A percentile compares a stretch with the other conserved stretches of the same genome.
Conservation (phyloP, 2,888 invertebrate species). For the Pristionchus mayeri region DNA sequence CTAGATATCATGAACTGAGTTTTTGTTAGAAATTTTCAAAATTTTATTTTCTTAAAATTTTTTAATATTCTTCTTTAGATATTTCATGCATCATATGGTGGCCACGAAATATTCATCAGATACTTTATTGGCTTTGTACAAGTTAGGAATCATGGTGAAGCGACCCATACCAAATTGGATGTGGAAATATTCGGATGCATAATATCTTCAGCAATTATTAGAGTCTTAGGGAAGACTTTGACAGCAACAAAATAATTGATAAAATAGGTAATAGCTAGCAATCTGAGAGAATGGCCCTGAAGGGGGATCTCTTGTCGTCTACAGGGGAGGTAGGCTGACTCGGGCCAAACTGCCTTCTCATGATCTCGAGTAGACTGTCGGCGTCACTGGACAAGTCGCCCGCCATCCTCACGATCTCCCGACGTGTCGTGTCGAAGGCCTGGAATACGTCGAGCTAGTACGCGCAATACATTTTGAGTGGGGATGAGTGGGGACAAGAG, state of each 20-base stretch:
- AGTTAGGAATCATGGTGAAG: constrained; percentile 13
- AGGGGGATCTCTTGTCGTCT: constrained; percentile 5
- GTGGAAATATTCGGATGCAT: constrained; percentile 1
- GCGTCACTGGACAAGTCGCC: constrained; percentile 63
- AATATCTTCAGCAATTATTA: not conserved
- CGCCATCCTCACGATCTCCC: constrained; percentile 64
- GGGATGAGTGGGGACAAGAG: not conserved
- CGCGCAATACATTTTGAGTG: not conserved
- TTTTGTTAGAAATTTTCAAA: not conserved
- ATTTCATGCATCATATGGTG: too few species aligned
- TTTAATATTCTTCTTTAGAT: too few species aligned
- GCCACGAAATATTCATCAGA: not conserved
- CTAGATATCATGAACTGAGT: not conserved
- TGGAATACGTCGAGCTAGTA: constrained; percentile 36
- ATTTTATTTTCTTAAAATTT: too few species aligned
- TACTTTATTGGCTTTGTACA: constrained; percentile 1
- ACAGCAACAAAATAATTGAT: not conserved
- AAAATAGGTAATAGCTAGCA: not conserved
- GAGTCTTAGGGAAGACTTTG: constrained; percentile 15
- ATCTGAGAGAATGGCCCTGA: constrained; percentile 44
- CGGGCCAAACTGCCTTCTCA: constrained; percentile 23
- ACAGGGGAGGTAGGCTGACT: constrained; percentile 25
- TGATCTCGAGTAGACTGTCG: constrained; percentile 53
- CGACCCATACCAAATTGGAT: constrained; percentile 15
- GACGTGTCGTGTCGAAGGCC: constrained; percentile 60